Base-by-base conservation (phyloP, 2,797 vertebrate genomes). In the Danionella dracula region DNA sequence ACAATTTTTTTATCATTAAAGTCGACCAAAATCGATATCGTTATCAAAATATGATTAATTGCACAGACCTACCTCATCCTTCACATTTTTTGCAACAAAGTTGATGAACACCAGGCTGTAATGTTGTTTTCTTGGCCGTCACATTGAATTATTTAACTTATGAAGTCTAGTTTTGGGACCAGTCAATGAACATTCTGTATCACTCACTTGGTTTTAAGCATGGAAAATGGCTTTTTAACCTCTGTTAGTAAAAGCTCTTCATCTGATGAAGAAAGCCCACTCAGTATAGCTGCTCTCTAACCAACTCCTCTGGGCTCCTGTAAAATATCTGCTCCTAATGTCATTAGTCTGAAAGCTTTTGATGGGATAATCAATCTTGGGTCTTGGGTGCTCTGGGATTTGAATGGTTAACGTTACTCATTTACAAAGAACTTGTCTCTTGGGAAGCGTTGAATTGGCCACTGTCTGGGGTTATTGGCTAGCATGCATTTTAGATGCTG, bases 351-450 rank as follows among this genome's bases (percentile, higher is more conserved):
- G 37, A 53, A 34, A 49, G 49, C 66, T 49, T 54, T 54, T 58
- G 23, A 65, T 17, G 27, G 55, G 16, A 35, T 54, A 55, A 15
- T 64, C 27, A 51, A 51, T 60, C 44, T 16, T 20, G 38, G 54
- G 58, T 71, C 70, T 60, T 40, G 31, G n/a, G n/a, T 12, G 53
- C 56, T 38, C 38, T 20, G 54, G 37, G 59, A 42, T 35, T 48
- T 42, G 32, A 56, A 73, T 60, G 58, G 71, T 71, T 78, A 58
- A 61, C 16, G 57, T 50, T 62, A 70, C 53, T 62, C 32, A 38
- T 54, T 12, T 63, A 62, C 70, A 73, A 75, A 63, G 73, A 81
- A 78, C 85, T 85, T 85, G 66, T 82, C 48, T 64, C 45, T 72
- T 51, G 64, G 73, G 53, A 73, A 66, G 59, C 55, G 32, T 23